Conservation (phyloP, 2,113 vertebrate genomes). For the Bettongia penicillata region DNA sequence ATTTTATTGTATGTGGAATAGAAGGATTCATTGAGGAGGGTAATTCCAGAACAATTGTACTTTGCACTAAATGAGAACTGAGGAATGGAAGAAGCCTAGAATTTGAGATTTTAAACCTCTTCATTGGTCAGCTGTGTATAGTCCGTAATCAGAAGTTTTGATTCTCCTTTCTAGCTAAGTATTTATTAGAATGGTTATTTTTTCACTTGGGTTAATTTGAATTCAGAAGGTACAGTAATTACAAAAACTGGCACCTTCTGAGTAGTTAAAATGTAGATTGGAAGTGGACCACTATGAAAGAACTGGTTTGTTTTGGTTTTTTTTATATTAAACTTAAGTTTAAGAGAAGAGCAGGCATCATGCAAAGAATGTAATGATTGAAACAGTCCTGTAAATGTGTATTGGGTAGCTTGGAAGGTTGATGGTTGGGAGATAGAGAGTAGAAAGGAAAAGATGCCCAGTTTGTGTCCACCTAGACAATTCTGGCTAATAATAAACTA, state of each 20-base stretch:
- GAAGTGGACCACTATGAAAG: slow-evolving; percentile 1
- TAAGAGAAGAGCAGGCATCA: not conserved
- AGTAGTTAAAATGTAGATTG: not conserved
- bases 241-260: not conserved
- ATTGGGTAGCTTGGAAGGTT: too few species aligned
- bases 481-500: too few species aligned
- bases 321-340: not conserved
- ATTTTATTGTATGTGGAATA: not conserved
- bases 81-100: not conserved
- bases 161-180: not conserved
- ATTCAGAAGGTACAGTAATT: not conserved
- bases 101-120: not conserved
- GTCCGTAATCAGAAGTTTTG: not conserved
- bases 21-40: not conserved
- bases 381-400: too few species aligned
- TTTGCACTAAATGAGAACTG: not conserved
- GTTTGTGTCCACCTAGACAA: too few species aligned
- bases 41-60: not conserved
- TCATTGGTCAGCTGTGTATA: not conserved
- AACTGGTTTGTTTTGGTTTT: not conserved
- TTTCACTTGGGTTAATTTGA: slow-evolving; percentile 29
- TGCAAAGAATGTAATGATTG: not conserved
- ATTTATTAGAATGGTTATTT: not conserved
- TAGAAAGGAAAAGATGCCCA: too few species aligned
- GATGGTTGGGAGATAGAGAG: too few species aligned